Conservation (phyloP, 1,140 invertebrate genomes). For the Drosophila sucinea region DNA sequence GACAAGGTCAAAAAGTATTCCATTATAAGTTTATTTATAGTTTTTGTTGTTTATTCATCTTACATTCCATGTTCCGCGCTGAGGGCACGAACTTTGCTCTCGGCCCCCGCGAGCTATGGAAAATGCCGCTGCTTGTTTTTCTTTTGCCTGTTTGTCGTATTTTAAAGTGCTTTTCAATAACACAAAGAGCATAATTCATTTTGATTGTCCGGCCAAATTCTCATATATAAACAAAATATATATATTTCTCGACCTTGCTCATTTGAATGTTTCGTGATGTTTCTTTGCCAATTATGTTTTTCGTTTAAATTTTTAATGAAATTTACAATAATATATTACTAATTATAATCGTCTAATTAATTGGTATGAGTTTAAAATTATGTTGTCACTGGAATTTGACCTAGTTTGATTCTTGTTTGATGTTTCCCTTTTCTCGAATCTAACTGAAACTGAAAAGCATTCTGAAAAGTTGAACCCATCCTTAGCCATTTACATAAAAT, state of each 20-base stretch:
- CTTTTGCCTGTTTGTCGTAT: constrained; percentile 37
- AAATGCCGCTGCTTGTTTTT: not conserved
- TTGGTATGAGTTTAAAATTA: not conserved
- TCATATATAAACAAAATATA: not conserved
- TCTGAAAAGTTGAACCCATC: too few relatives aligned
- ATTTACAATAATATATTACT: constrained; percentile 24
- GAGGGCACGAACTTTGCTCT: constrained; percentile 35
- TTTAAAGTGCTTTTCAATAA: constrained; percentile 63
- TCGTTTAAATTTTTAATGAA: constrained; percentile 4
- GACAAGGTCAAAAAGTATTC: constrained; percentile 32
- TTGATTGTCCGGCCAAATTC: constrained; percentile 57
- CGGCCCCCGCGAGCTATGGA: not conserved
- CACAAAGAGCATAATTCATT: constrained; percentile 56
- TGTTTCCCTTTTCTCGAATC: not conserved
- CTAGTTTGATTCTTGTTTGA: not conserved
- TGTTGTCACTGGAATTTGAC: not conserved
- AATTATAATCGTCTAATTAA: constrained; percentile 25
- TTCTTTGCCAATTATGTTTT: not conserved
- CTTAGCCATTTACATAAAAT: too few relatives aligned
- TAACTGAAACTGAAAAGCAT: too few relatives aligned
- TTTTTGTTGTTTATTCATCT: constrained; percentile 16
- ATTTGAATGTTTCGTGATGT: constrained; percentile 33
- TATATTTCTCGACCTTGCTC: constrained; percentile 33
- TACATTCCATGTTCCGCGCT: constrained; percentile 43
- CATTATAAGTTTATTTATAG: constrained; percentile 5